Conservation (phyloP, 2,888 invertebrate genomes). For the Omphaloscelis lunosa region DNA sequence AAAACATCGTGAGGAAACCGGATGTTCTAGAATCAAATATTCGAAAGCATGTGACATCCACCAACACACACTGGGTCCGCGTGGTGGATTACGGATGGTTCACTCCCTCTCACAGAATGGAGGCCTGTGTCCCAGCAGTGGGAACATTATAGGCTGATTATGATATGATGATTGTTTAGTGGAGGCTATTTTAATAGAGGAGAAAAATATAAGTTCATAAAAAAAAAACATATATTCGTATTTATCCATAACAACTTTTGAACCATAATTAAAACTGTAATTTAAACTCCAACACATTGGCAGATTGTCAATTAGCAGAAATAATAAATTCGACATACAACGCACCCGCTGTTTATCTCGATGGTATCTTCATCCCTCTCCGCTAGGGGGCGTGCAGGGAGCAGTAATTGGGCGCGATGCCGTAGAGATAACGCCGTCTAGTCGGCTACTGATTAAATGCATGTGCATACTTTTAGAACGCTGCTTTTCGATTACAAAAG, state of each 20-base stretch:
- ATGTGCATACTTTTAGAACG: slow-evolving; percentile 59
- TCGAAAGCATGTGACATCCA: too few relatives aligned
- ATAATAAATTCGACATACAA: slow-evolving; percentile 65
- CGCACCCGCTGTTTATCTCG: slow-evolving; percentile 59
- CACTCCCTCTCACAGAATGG: too few relatives aligned
- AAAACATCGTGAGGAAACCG: too few relatives aligned
- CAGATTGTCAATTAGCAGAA: slow-evolving; percentile 62
- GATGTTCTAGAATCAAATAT: too few relatives aligned
- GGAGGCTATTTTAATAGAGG: too few relatives aligned
- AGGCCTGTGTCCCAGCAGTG: too few relatives aligned
- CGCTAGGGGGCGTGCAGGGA: slow-evolving; percentile 46
- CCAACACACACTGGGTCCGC: too few relatives aligned
- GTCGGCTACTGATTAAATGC: slow-evolving; percentile 66
- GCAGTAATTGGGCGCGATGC: slow-evolving; percentile 77
- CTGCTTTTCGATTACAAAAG: slow-evolving; percentile 16
- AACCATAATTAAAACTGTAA: slow-evolving; percentile 21
- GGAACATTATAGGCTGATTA: too few relatives aligned
- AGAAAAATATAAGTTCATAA: too few relatives aligned
- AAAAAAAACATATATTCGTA: too few relatives aligned
- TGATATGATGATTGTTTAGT: too few relatives aligned
- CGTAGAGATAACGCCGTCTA: slow-evolving; percentile 74
- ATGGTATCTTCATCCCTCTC: slow-evolving; percentile 68
- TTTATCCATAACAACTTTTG: not conserved
- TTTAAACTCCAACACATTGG: slow-evolving; percentile 25
- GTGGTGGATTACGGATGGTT: too few relatives aligned